Evolutionary conservation across 2,113 vertebrate genomes (phyloP).

Genomic region (Phodopus roborovskii): DNA sequence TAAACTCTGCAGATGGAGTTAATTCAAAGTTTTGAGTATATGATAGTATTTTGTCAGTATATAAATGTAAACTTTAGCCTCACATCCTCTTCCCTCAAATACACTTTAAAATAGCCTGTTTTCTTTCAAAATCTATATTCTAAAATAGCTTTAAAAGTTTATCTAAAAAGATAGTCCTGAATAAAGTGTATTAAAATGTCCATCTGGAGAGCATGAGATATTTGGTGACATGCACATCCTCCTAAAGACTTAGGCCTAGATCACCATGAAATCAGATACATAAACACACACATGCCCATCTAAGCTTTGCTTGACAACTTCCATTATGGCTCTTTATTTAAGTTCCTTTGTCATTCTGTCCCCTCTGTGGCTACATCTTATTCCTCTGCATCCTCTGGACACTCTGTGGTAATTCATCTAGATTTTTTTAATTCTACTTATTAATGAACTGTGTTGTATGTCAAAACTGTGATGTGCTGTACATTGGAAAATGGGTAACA

Average conservation of each 20-base stretch:
- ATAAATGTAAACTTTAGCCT: not conserved
- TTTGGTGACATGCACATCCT: not conserved
- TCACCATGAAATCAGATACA: not conserved
- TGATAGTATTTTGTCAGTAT: conserved; percentile 33
- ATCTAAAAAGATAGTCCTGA: conserved; percentile 59
- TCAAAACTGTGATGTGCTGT: not conserved
- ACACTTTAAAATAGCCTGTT: not conserved
- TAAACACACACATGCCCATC: not conserved
- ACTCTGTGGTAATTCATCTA: not conserved
- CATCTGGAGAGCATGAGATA: conserved; percentile 58
- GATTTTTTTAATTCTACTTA: not conserved
- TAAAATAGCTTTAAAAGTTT: conserved; percentile 54
- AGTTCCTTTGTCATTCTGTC: not conserved
- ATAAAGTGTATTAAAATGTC: conserved; percentile 27
- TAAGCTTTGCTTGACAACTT: not conserved
- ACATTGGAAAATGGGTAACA: too few relatives aligned
- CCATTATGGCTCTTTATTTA: not conserved
- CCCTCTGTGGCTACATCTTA: not conserved
- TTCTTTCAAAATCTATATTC: conserved; percentile 4
- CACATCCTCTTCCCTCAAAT: conserved; percentile 17
- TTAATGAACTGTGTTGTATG: not conserved
- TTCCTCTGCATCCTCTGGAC: not conserved
- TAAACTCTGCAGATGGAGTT: not conserved
- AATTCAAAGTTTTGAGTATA: conserved; percentile 30
- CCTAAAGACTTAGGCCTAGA: not conserved